Evolutionary conservation across 2,113 vertebrate species (phyloP).

Genomic region (Strigops habroptila): DNA sequence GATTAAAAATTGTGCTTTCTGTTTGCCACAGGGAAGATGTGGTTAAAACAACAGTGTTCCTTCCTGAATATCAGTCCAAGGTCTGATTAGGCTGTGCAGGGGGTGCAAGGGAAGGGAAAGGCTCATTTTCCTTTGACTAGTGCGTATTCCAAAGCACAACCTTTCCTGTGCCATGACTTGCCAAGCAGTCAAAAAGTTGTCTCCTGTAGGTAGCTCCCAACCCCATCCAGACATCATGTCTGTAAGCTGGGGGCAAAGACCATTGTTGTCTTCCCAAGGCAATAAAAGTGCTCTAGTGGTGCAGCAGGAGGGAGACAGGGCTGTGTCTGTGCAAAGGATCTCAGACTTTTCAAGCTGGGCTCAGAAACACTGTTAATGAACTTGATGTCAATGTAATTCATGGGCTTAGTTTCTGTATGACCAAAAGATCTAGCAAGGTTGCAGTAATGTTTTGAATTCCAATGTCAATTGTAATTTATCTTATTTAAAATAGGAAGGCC

Average conservation of each 20-base stretch:
- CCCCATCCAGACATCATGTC: not conserved
- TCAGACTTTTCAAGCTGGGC: not conserved
- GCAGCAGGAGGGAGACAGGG: not conserved
- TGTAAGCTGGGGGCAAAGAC: not conserved
- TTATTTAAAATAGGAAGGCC: slow-evolving; percentile 44
- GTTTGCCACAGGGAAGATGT: not conserved
- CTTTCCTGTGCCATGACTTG: not conserved
- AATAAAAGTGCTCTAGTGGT: not conserved
- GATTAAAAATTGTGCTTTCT: not conserved
- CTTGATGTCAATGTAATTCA: slow-evolving; percentile 36
- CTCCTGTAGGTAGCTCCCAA: not conserved
- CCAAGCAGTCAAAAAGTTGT: not conserved
- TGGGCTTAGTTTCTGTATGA: not conserved
- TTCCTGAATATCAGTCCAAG: not conserved
- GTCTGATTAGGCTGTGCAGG: not conserved
- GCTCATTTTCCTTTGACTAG: not conserved
- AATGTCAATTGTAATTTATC: slow-evolving; percentile 51
- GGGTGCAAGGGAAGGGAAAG: not conserved
- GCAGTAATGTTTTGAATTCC: slow-evolving; percentile 58
- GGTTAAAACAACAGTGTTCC: not conserved
- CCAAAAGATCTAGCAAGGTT: slow-evolving; percentile 21
- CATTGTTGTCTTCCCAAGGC: not conserved
- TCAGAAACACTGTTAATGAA: not conserved
- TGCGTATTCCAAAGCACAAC: not conserved
- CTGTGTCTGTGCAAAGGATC: not conserved